These are phyloP conservation scores for Toxonevra muliebris DNA, from an alignment of 2,888 invertebrate genomes.

Conservation along the genomic window DNA sequence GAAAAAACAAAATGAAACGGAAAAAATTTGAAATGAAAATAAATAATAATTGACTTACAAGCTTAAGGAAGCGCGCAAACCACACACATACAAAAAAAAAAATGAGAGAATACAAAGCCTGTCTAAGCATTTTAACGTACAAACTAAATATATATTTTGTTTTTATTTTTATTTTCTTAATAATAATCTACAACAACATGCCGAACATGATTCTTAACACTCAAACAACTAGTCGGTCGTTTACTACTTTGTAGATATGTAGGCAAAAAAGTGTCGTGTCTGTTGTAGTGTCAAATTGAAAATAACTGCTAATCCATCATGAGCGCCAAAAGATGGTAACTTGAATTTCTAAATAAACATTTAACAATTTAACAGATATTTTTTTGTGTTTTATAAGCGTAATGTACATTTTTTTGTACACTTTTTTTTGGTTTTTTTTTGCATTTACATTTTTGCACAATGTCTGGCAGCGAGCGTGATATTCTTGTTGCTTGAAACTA, in stretches of 20 bases:
- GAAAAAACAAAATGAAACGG: background rate
- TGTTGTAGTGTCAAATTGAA: slow-evolving; percentile 9
- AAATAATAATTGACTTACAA: slow-evolving; percentile 25
- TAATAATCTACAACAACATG: slow-evolving; percentile 6
- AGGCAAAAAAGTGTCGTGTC: background rate
- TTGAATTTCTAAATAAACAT: no score
- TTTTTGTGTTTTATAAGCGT: no score
- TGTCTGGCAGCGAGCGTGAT: no score
- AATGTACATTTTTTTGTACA: no score
- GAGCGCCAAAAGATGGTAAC: background rate
- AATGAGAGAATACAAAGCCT: background rate
- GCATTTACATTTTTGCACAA: no score
- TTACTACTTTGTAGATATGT: background rate
- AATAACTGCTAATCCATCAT: slow-evolving; percentile 9
- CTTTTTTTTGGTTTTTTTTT: no score
- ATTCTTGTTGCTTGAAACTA: background rate
- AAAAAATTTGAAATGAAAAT: background rate
- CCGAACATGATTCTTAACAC: slow-evolving; percentile 25
- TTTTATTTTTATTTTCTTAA: background rate
- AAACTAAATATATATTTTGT: no score
- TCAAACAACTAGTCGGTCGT: background rate
- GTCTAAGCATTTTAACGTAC: background rate
- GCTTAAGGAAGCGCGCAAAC: slow-evolving; percentile 23
- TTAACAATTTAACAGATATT: no score
- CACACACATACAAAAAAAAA: background rate